phyloP scores from a whole-genome alignment of 2,797 vertebrate genomes.

The Galago senegalensis region DNA sequence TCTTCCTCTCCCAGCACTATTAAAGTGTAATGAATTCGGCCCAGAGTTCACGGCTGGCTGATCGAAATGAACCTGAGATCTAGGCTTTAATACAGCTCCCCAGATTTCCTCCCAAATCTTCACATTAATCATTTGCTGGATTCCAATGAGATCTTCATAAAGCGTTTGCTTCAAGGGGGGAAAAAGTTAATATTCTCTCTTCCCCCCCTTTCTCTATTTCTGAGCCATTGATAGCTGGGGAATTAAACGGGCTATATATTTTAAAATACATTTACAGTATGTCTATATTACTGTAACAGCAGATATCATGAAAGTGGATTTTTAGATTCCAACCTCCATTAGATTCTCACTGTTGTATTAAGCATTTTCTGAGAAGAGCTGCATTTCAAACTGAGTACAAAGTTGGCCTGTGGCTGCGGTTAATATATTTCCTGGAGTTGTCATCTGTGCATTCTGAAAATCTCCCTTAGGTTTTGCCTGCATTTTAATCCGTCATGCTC shows the following conservation, averaged over 20 bases:
- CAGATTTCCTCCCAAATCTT: slow-evolving; percentile 96
- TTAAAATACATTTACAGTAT: slow-evolving; percentile 91
- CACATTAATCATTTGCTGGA: slow-evolving; percentile 96
- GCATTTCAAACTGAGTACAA: slow-evolving; percentile 85
- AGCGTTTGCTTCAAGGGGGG: slow-evolving; percentile 87
- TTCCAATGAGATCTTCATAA: slow-evolving; percentile 95
- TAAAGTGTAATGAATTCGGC: slow-evolving; percentile 97
- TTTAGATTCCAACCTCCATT: slow-evolving; percentile 91
- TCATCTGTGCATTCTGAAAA: slow-evolving; percentile 88
- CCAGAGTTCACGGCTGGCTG: slow-evolving; percentile 97
- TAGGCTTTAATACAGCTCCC: slow-evolving; percentile 94
- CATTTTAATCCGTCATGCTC: slow-evolving; percentile 90
- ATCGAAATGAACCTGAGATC: slow-evolving; percentile 96
- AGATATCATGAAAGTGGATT: slow-evolving; percentile 89
- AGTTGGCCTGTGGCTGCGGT: slow-evolving; percentile 83
- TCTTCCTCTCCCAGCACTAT: slow-evolving; percentile 94
- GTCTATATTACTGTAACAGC: slow-evolving; percentile 91
- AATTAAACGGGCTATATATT: slow-evolving; percentile 92
- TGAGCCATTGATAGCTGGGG: slow-evolving; percentile 88
- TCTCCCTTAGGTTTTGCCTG: slow-evolving; percentile 88
- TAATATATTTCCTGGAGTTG: slow-evolving; percentile 88
- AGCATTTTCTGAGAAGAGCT: slow-evolving; percentile 86
- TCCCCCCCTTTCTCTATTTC: slow-evolving; percentile 76
- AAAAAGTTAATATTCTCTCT: slow-evolving; percentile 82
- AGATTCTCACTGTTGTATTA: slow-evolving; percentile 91